Base-by-base conservation (phyloP, 2,797 vertebrate genomes). In the Thalassophryne amazonica region DNA sequence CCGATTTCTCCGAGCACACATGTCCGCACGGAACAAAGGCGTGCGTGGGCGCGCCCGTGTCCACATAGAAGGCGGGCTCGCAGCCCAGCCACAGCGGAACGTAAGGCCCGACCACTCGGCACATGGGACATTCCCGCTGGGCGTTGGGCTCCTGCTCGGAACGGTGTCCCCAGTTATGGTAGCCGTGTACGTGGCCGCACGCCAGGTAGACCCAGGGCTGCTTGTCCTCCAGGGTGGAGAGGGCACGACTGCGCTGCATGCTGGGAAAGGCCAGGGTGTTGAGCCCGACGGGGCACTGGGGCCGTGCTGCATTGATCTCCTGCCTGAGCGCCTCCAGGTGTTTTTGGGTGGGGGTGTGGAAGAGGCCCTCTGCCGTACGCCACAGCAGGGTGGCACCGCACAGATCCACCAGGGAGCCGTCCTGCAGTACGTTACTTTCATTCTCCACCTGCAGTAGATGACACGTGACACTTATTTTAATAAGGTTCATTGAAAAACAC, bases 201-300 rank as follows among this genome's bases (percentile, higher is more conserved):
- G 93, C 94, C 69, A 98, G 85, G 71, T 98, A 98, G 0, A 94
- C 96, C 96, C 96, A 98, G 0, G 96, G 96, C 88, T 97, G 95
- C 77, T 98, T 98, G 64, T 98, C 96, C 69, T 98, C 95, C 12
- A 96, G 92, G 14, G 93, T 91, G 14, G 95, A 92, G 11, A 96
- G 92, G 69, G 94, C 95, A 1, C 97, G 94, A 50, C 94, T 96
- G 59, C 94, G 89, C 40, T 91, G 94, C 90, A 99, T 96, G 89
- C 96, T 99, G 86, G 97, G 97, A 54, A 99, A 99, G 9, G 94
- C 97, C 34, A 99, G 74, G 0, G 97, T 99, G 88, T 99, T 99
- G 39, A 99, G 90, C 14, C 97, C 97, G 11, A 99, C 97, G 0
- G 97, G 97, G 70, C 97, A 99, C 80, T 99, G 97, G 15, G 97